Conservation (phyloP, 2,113 vertebrate species). For the Chlorodrepanis virens region DNA sequence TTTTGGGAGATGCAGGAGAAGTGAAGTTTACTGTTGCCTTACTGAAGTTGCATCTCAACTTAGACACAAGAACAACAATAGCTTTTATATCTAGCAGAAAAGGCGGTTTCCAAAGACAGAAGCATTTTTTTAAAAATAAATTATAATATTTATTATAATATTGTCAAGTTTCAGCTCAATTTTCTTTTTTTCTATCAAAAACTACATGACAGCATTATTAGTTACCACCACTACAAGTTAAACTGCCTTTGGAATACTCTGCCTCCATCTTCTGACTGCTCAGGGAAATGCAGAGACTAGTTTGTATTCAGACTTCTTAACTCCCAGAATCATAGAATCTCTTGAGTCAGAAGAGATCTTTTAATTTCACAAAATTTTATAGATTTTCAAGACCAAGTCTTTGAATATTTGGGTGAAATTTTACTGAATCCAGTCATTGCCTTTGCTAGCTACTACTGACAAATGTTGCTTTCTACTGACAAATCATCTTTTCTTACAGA, state of each 20-base stretch:
- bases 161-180: background rate
- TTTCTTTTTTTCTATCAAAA: background rate
- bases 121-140: background rate
- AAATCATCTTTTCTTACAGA: background rate
- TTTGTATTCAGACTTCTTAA: background rate
- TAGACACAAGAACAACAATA: background rate
- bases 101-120: background rate
- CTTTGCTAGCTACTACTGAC: background rate
- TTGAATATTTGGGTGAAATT: background rate
- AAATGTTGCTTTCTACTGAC: background rate
- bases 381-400: background rate
- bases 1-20: background rate
- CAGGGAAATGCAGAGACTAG: background rate
- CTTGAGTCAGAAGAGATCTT: background rate
- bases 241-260: background rate
- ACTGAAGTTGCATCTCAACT: background rate
- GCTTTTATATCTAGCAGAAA: background rate
- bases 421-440: background rate
- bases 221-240: background rate
- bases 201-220: background rate
- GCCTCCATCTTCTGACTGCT: constrained; percentile 28
- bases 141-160: background rate
- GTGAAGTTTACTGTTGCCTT: background rate
- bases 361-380: background rate
- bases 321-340: background rate